These are phyloP conservation scores for Ctenopoma kingsleyae DNA, from an alignment of 2,797 vertebrate genomes.

Conservation along the genomic window DNA sequence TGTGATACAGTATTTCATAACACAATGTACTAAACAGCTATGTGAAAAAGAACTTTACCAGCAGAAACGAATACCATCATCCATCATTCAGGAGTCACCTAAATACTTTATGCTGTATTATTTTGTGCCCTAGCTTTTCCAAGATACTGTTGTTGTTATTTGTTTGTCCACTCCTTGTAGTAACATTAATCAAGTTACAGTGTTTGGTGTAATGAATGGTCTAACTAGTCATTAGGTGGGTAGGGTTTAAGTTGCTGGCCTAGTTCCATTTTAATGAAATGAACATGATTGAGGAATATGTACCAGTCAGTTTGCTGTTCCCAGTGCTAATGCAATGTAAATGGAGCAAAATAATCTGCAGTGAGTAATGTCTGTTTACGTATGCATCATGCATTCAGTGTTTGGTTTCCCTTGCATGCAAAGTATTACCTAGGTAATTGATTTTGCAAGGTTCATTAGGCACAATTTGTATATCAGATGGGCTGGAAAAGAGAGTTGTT, in stretches of 20 bases:
- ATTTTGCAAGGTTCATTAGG: constrained; percentile 86
- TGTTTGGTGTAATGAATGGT: constrained; percentile 36
- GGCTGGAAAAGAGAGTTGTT: constrained; percentile 85
- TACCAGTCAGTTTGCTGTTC: constrained; percentile 68
- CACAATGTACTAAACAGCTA: constrained; percentile 39
- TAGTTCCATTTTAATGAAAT: constrained; percentile 81
- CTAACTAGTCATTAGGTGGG: constrained; percentile 37
- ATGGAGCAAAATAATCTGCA: constrained; percentile 84
- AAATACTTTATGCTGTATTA: constrained; percentile 41
- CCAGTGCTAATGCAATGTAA: constrained; percentile 82
- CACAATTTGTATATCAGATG: constrained; percentile 86
- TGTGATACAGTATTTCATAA: constrained; percentile 34
- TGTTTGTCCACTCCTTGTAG: constrained; percentile 38
- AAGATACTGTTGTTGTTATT: constrained; percentile 14
- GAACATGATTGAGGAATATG: constrained; percentile 79
- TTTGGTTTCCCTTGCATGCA: constrained; percentile 81
- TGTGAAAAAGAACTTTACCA: constrained; percentile 43
- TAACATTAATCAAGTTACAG: constrained; percentile 52
- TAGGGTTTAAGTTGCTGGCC: constrained; percentile 70
- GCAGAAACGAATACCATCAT: constrained; percentile 46
- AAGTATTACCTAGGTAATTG: constrained; percentile 85
- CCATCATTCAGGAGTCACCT: constrained; percentile 55
- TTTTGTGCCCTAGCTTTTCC: constrained; percentile 27
- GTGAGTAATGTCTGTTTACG: constrained; percentile 84
- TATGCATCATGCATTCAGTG: constrained; percentile 81